Evolutionary conservation across 2,888 invertebrate genomes (phyloP).

Genomic region (Conus canariensis): DNA sequence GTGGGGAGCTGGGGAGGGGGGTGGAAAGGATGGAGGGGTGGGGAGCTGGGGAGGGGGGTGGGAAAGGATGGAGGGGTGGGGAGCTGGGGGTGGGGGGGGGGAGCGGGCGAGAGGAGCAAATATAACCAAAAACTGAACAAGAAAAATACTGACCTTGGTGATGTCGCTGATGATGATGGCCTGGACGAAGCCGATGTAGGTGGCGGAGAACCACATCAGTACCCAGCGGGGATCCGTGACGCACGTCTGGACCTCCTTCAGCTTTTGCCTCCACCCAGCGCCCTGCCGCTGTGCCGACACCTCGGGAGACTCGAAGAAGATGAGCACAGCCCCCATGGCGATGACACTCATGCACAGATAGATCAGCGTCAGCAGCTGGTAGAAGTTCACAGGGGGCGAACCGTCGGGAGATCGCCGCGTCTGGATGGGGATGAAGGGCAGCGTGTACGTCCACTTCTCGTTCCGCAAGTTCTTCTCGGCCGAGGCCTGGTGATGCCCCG

Average conservation of each 20-base stretch:
- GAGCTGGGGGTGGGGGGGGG: no score
- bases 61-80: no score
- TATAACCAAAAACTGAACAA: background rate
- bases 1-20: no score
- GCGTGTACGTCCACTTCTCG: conserved; percentile 56
- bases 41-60: no score
- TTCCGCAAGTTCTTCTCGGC: conserved; percentile 29
- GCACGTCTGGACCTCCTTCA: conserved; percentile 59
- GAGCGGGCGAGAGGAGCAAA: no score
- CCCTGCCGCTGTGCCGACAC: conserved; percentile 66
- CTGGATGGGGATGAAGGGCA: conserved; percentile 55
- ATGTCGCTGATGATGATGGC: conserved; percentile 70
- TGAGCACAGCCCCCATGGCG: conserved; percentile 66
- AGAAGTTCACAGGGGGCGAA: conserved; percentile 57
- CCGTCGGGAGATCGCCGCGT: conserved; percentile 48
- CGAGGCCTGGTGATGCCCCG: background rate
- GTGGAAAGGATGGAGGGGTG: no score
- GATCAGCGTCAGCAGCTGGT: conserved; percentile 66
- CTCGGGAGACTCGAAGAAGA: conserved; percentile 71
- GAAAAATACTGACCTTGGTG: conserved; percentile 61
- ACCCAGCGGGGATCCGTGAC: conserved; percentile 61
- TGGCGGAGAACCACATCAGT: conserved; percentile 60
- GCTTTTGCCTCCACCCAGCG: conserved; percentile 58
- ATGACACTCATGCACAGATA: conserved; percentile 67
- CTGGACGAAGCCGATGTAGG: conserved; percentile 71